Base-by-base conservation (phyloP, 2,888 invertebrate species). In the Idaea straminata region DNA sequence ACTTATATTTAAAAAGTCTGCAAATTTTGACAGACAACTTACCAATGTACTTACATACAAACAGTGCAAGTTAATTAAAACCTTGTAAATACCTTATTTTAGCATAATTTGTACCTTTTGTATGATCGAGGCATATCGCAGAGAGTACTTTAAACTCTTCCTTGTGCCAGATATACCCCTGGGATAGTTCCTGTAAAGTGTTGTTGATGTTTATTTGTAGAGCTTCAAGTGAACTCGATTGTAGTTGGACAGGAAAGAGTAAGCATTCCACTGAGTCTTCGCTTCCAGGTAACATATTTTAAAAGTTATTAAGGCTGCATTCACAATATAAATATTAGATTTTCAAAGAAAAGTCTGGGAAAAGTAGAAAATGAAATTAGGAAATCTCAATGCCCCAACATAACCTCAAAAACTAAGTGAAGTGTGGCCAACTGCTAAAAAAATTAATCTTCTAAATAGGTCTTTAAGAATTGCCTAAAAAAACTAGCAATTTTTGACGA, bases 251-350 rank as follows among this genome's bases (percentile, higher is more conserved):
- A n/a, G 95, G 95, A 87, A 96, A 97, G 74, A 97, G 84, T 71
- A 93, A 95, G 86, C 96, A 96, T 83, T 96, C 96, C 36, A 97
- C 92, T 73, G 95, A 95, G 87, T 97, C 97, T 73, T 97, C 97
- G 81, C 75, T 73, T 16, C 69, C 64, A 58, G 74, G 75, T 65
- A 15, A 25, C 10, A 60, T 62, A 36, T 57, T 63, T 64, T 67
- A 66, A 69, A 92, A 83, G 82, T 63, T 78, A 4, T 10, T 3
- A 47, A 7, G 7, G 47, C 13, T 47, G 10, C 36, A 1, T 36
- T 25, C 3, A 25, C 25, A 25, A 2, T 25, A 25, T 2, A 25
- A 25, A 25, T 25, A 25, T 3, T 25, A 25, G 25, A 25, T 25
- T 25, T 25, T 25, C 25, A 36, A 10, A 4, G 5, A 36, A 36